phyloP scores from a whole-genome alignment of 2,888 invertebrate genomes.

The Torymus texanus region DNA sequence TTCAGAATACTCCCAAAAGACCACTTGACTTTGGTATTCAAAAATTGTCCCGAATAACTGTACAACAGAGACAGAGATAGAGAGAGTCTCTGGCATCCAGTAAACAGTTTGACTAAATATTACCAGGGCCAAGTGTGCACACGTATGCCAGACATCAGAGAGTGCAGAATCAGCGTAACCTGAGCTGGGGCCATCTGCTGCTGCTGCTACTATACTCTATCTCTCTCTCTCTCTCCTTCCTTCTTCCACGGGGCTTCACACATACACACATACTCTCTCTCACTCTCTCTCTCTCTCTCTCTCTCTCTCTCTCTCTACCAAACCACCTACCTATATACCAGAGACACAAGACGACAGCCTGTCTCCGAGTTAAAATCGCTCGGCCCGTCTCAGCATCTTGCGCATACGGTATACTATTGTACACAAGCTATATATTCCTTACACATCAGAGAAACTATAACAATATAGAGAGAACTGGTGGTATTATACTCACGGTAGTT shows the following conservation, averaged over 20 bases:
- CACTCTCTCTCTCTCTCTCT: not conserved
- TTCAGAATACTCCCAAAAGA: too few relatives aligned
- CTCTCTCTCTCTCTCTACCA: conserved; percentile 1
- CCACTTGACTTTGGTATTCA: too few relatives aligned
- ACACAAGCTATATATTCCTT: too few relatives aligned
- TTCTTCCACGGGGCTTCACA: conserved; percentile 12
- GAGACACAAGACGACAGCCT: not conserved
- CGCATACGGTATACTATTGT: too few relatives aligned
- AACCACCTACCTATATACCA: not conserved
- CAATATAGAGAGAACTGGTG: too few relatives aligned
- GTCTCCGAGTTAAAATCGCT: not conserved
- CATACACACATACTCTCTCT: too few relatives aligned
- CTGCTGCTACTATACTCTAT: not conserved
- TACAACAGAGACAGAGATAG: too few relatives aligned
- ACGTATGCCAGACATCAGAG: conserved; percentile 13
- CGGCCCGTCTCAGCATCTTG: too few relatives aligned
- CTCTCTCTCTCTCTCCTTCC: conserved; percentile 2
- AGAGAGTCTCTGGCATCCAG: not conserved
- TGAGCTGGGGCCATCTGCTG: conserved; percentile 49
- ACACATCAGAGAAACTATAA: too few relatives aligned
- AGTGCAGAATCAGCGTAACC: conserved; percentile 47
- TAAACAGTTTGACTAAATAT: conserved; percentile 28
- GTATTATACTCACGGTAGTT: conserved; percentile 32
- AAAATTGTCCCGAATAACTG: too few relatives aligned
- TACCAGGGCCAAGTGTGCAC: conserved; percentile 5